Evolutionary conservation across 1,140 invertebrate species (phyloP), one percentile per base, ranked within the genome.

Genomic region (Antheraea pernyi): DNA sequence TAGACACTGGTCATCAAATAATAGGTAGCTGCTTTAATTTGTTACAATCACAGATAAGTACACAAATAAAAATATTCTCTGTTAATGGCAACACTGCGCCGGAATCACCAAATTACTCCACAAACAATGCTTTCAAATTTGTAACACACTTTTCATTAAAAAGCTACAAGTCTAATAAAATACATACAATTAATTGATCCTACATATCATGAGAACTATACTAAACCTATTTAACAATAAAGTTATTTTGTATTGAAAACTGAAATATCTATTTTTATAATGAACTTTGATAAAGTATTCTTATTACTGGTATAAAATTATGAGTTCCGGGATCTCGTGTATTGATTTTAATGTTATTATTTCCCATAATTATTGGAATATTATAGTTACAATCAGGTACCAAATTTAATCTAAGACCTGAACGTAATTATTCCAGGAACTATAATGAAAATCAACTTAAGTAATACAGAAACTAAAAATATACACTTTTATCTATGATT

Each of bases 301-400:
- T 42, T 42, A 53, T 16, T 53, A n/a, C 1, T 53, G 4, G 13
- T 53, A 53, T 16, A 13, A 16, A 53, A 53, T 53, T 53, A 53
- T 53, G 13, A 53, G 2, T 11, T n/a, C 11, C 7, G 13, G 46
- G 13, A 16, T 42, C 7, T 10, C 11, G 7, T 42, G 22, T 30
- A 30, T 6, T 53, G 46, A 53, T 53, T 53, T 53, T 5, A 0
- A 0, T 9, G 46, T 53, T 53, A 16, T 16, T 16, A 13, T 60
- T 42, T 64, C 59, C 64, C 69, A 69, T 71, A 64, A 67, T 69
- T 67, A 39, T 53, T 71, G 73, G 69, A 74, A 74, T 74, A 71
- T 60, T 68, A 59, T 46, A 69, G 67, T 71, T 71, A 66, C 69
- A 16, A 19, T 74, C 73, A 74, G 73, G 73, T 74, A 67, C 73